Evolutionary conservation across 2,797 vertebrate species (phyloP).

Genomic region (Meriones psammophilus): DNA sequence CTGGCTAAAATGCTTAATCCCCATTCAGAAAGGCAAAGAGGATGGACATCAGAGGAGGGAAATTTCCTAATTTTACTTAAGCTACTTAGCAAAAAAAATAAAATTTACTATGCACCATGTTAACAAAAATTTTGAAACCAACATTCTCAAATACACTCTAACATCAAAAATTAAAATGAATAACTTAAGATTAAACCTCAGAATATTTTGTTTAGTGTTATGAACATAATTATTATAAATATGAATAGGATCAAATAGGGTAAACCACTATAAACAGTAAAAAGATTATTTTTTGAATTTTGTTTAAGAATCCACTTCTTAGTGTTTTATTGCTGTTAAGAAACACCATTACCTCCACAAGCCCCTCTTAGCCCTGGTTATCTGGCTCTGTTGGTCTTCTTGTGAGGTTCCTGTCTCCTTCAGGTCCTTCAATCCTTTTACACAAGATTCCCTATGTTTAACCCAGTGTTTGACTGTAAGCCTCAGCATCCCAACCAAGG

Average conservation of each 20-base stretch:
- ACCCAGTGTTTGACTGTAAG: too few relatives aligned
- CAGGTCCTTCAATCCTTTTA: too few relatives aligned
- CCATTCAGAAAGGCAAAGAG: too few relatives aligned
- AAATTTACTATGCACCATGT: not conserved
- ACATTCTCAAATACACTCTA: constrained; percentile 55
- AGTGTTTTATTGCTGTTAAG: too few relatives aligned
- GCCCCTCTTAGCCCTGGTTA: too few relatives aligned
- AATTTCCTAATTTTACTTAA: constrained; percentile 59
- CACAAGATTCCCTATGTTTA: too few relatives aligned
- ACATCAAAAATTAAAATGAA: constrained; percentile 38
- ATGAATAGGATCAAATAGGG: not conserved
- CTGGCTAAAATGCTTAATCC: too few relatives aligned
- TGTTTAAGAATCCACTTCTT: not conserved
- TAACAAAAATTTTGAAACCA: constrained; percentile 45
- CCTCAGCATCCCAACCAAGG: too few relatives aligned
- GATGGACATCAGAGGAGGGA: not conserved
- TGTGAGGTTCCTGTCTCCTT: too few relatives aligned
- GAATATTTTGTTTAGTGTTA: not conserved
- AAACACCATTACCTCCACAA: too few relatives aligned
- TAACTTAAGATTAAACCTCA: constrained; percentile 25
- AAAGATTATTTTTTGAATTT: not conserved
- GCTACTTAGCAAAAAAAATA: constrained; percentile 58
- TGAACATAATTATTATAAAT: constrained; percentile 6
- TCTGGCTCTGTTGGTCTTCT: too few relatives aligned
- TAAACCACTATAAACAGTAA: not conserved